These are phyloP conservation scores for Hecatera dysodea DNA, from an alignment of 2,888 invertebrate genomes.

Conservation along the genomic window DNA sequence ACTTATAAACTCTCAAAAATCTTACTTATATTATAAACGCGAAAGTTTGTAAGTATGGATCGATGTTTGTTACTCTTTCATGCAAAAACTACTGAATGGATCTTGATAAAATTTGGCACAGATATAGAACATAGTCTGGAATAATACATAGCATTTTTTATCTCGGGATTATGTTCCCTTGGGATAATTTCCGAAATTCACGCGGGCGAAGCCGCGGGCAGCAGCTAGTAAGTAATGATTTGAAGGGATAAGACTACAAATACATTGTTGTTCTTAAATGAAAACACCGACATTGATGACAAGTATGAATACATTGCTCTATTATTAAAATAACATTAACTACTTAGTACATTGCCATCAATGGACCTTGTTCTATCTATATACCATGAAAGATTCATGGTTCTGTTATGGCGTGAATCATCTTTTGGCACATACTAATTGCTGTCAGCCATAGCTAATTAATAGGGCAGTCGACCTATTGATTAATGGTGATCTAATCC, in stretches of 20 bases:
- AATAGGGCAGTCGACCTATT: constrained; percentile 43
- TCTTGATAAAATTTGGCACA: too few relatives aligned
- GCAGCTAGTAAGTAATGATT: too few relatives aligned
- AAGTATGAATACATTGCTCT: not conserved
- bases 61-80: too few relatives aligned
- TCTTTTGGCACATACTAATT: constrained; percentile 52
- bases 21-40: too few relatives aligned
- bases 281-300: not conserved
- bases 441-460: constrained; percentile 27
- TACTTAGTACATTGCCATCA: not conserved
- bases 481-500: constrained; percentile 26
- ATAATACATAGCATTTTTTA: too few relatives aligned
- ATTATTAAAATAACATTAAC: not conserved
- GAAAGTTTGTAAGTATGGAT: too few relatives aligned
- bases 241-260: not conserved
- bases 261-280: not conserved
- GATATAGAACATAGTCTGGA: too few relatives aligned
- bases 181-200: too few relatives aligned
- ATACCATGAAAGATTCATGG: constrained; percentile 29
- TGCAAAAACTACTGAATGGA: too few relatives aligned
- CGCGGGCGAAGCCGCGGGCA: too few relatives aligned
- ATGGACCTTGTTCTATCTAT: constrained; percentile 11
- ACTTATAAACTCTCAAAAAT: too few relatives aligned
- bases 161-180: too few relatives aligned
- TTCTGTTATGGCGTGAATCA: constrained; percentile 48